phyloP scores from a whole-genome alignment of 1,140 invertebrate species.

The Elysia chlorotica region DNA sequence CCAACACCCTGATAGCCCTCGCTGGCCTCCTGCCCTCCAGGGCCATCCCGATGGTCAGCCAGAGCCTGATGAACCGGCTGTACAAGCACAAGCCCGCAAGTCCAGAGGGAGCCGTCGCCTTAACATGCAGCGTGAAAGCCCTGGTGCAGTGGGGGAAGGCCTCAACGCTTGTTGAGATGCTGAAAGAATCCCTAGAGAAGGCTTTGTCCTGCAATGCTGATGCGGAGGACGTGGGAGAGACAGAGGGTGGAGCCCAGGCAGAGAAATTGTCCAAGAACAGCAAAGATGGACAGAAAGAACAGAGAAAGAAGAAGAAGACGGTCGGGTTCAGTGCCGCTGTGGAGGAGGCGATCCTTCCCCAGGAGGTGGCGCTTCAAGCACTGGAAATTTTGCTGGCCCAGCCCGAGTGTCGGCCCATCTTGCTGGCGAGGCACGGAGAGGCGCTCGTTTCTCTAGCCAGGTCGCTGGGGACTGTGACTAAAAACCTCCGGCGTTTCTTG shows the following conservation, averaged over 20 bases:
- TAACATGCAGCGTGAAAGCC: neutral
- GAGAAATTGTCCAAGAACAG: neutral
- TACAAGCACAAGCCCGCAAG: neutral
- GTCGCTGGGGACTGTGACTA: no score
- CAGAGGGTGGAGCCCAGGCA: neutral
- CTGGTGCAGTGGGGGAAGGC: conserved; percentile 16
- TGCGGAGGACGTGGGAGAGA: neutral
- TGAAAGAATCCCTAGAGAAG: conserved; percentile 8
- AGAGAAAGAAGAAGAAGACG: neutral
- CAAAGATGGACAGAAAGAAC: neutral
- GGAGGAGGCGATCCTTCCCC: neutral
- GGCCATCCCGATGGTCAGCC: conserved; percentile 34
- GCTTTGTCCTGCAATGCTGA: no score
- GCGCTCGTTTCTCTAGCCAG: no score
- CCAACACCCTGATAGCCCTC: conserved; percentile 34
- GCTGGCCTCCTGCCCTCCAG: conserved; percentile 36
- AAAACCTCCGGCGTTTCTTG: no score
- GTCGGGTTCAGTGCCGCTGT: neutral
- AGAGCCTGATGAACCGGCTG: conserved; percentile 15
- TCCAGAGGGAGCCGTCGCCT: neutral
- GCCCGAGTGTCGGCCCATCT: conserved; percentile 3
- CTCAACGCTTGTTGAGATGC: neutral
- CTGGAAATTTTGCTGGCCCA: conserved; percentile 1
- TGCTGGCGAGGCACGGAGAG: neutral
- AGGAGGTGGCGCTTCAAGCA: neutral